Conservation (phyloP, 2,888 invertebrate species). For the Ferdinandea cuprea region DNA sequence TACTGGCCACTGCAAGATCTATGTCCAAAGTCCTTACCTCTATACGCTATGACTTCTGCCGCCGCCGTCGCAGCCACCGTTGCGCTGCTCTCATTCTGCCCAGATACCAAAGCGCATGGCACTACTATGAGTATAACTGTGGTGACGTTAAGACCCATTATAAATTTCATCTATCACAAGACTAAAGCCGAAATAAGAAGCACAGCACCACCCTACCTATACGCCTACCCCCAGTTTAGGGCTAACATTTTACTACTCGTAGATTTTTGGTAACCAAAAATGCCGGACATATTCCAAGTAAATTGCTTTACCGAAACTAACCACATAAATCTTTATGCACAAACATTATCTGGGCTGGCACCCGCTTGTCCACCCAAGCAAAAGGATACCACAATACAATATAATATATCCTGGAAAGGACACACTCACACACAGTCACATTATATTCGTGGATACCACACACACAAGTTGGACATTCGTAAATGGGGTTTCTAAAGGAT, state of each 20-base stretch:
- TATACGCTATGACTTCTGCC: conserved; percentile 50
- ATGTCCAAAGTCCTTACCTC: conserved; percentile 36
- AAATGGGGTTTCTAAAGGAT: conserved; percentile 64
- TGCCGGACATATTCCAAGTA: conserved; percentile 75
- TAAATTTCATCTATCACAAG: conserved; percentile 69
- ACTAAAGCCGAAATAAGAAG: conserved; percentile 53
- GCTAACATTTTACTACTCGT: conserved; percentile 63
- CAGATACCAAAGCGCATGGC: conserved; percentile 4
- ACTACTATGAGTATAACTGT: conserved; percentile 15
- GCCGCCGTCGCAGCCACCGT: no score
- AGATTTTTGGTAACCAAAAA: conserved; percentile 71
- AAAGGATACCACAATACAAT: conserved; percentile 70
- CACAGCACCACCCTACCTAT: no score
- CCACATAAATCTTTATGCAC: conserved; percentile 75
- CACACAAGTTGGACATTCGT: conserved; percentile 60
- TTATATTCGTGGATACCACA: conserved; percentile 8
- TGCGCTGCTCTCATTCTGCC: background rate
- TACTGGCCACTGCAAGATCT: conserved; percentile 32
- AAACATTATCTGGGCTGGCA: conserved; percentile 70
- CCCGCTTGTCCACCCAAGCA: conserved; percentile 64
- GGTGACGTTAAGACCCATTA: conserved; percentile 61
- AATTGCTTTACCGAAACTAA: conserved; percentile 75
- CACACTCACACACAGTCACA: conserved; percentile 20
- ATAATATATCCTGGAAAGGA: conserved; percentile 67
- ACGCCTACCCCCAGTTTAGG: background rate